Evolutionary conservation across 2,797 vertebrate species (phyloP).

Genomic region (Danio jaintianensis): DNA sequence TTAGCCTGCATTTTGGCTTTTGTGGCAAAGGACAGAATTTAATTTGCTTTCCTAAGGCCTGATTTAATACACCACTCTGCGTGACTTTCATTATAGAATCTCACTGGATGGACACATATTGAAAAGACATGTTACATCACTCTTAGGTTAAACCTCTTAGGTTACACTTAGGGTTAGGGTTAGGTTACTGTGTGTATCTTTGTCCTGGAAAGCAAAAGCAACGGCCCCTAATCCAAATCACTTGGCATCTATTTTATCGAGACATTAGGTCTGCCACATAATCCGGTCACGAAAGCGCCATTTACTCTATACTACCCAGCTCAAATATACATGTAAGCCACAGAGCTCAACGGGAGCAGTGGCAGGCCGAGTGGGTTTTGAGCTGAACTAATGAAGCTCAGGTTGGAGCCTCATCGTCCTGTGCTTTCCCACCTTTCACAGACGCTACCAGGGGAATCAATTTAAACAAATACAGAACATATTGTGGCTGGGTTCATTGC

Average conservation of each 20-base stretch:
- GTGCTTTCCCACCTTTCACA: constrained; percentile 64
- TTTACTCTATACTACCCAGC: constrained; percentile 7
- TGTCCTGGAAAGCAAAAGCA: constrained; percentile 20
- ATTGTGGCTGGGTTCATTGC: constrained; percentile 69
- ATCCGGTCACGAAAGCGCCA: not conserved
- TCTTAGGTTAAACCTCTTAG: not conserved
- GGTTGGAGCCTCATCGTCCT: constrained; percentile 57
- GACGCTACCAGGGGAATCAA: constrained; percentile 67
- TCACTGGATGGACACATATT: constrained; percentile 3
- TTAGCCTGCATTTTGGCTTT: constrained; percentile 14
- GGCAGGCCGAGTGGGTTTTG: constrained; percentile 46
- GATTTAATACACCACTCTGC: not conserved
- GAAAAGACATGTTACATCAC: not conserved
- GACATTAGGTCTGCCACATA: constrained; percentile 29
- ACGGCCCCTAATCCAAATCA: constrained; percentile 33
- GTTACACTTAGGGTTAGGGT: not conserved
- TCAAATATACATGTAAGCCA: constrained; percentile 29
- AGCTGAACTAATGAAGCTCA: constrained; percentile 63
- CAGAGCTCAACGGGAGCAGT: constrained; percentile 26
- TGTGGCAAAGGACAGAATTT: not conserved
- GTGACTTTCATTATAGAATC: constrained; percentile 17
- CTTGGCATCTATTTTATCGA: constrained; percentile 1
- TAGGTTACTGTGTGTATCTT: not conserved
- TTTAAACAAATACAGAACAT: constrained; percentile 70
- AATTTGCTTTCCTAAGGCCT: not conserved